A percentile compares a stretch with the other conserved stretches of the same genome.
Evolutionary conservation across 2,888 invertebrate genomes (phyloP).

Genomic region (Rhogogaster chlorosoma): DNA sequence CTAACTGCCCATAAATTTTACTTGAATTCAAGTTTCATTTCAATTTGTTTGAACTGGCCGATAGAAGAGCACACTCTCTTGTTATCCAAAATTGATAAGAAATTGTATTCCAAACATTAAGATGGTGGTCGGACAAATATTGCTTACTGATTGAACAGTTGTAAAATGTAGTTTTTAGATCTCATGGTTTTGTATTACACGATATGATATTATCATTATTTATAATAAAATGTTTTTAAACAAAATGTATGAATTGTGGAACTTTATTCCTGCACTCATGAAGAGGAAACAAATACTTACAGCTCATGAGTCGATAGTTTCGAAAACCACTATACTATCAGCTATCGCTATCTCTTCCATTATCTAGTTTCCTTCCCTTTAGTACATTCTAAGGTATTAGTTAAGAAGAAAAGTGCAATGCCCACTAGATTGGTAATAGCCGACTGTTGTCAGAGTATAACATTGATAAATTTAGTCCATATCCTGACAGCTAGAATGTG

Average conservation of each 20-base stretch:
- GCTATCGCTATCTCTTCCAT: slow-evolving; percentile 13
- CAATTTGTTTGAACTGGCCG: slow-evolving; percentile 14
- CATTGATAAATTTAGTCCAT: slow-evolving; percentile 11
- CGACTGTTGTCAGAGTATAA: not conserved
- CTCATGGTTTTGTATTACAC: too few species aligned
- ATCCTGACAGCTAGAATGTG: slow-evolving; percentile 7
- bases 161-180: not conserved
- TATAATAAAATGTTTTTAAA: not conserved
- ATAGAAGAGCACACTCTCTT: slow-evolving; percentile 13
- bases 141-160: not conserved
- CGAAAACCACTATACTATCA: slow-evolving; percentile 34
- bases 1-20: not conserved
- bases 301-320: not conserved
- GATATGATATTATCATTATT: not conserved
- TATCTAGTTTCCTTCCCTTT: slow-evolving; percentile 5
- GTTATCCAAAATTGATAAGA: slow-evolving; percentile 34
- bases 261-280: not conserved
- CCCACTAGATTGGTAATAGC: not conserved
- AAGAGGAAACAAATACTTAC: slow-evolving; percentile 30
- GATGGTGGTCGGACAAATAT: not conserved
- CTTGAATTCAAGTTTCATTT: not conserved
- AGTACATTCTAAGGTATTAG: slow-evolving; percentile 28
- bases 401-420: not conserved
- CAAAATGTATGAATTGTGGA: not conserved
- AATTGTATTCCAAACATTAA: not conserved